Base-by-base conservation (phyloP, 2,888 invertebrate species). In the Oligia strigilis region DNA sequence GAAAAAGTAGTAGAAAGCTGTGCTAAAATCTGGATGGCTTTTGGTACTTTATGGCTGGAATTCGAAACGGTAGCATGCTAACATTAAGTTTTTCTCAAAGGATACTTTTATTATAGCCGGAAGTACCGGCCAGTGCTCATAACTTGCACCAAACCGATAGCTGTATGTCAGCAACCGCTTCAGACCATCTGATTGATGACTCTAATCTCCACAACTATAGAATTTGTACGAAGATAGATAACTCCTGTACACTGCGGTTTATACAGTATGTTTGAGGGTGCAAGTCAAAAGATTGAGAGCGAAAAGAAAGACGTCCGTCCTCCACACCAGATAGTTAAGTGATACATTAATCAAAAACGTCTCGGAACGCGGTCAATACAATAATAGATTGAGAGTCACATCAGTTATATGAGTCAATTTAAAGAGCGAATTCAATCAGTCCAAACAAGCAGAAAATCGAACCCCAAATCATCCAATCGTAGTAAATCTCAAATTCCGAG, bases 371-470 rank as follows among this genome's bases (percentile, higher is more conserved):
- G 60, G 77, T 85, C 79, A 87, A 88, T 78, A 75, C 75, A 71
- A 80, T 80, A 83, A 87, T 86, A 85, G 75, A 87, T 84, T 80
- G 87, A 82, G 80, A 85, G 83, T 89, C 86, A 91, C 88, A 90
- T 89, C 91, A 90, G 93, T 89, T 87, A 83, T 93, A 91, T 92
- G 92, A 94, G 94, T 94, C 92, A 94, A 94, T 94, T 94, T 95
- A 92, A 94, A 94, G 91, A 93, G 93, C 91, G 93, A 94, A 95
- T 95, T 95, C 95, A 96, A 97, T 96, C 95, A 96, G 94, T 94
- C 92, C 96, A 94, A 96, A 95, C 94, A 96, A 95, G 95, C 95
- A 94, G 95, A 96, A 96, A 96, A 96, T 96, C 96, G 97, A 96
- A 96, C 95, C 95, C 94, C 94, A 95, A 96, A 96, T 95, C 96